Conservation (phyloP, 2,888 invertebrate species). For the Troides aeacus region DNA sequence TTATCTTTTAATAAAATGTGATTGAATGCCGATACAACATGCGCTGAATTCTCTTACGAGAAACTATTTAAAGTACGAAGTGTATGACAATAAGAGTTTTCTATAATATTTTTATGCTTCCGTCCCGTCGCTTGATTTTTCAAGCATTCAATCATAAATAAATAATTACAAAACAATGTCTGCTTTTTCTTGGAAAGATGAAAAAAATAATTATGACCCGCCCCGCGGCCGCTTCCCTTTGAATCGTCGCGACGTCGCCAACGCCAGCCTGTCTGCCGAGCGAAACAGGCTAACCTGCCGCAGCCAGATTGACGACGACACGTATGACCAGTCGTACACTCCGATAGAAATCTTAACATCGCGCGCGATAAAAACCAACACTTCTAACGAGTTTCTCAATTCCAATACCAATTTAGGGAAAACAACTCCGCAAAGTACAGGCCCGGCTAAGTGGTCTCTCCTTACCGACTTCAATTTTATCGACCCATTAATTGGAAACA, state of each 20-base stretch:
- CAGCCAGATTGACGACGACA: slow-evolving; percentile 30
- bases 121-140: not conserved
- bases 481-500: slow-evolving; percentile 20
- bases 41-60: not conserved
- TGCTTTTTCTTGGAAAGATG: slow-evolving; percentile 33
- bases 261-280: slow-evolving; percentile 51
- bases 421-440: slow-evolving; percentile 40
- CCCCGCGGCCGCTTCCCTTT: slow-evolving; percentile 28
- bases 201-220: slow-evolving; percentile 27
- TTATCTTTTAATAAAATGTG: not conserved
- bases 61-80: not conserved
- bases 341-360: slow-evolving; percentile 61
- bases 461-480: slow-evolving; percentile 31
- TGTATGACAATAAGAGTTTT: not conserved
- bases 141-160: not conserved
- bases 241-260: slow-evolving; percentile 28
- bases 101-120: not conserved
- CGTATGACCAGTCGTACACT: slow-evolving; percentile 36
- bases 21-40: not conserved
- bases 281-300: slow-evolving; percentile 38
- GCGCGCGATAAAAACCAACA: slow-evolving; percentile 55
- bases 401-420: slow-evolving; percentile 61
- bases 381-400: slow-evolving; percentile 71
- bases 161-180: slow-evolving; percentile 25
- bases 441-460: slow-evolving; percentile 46